phyloP scores from a whole-genome alignment of 2,797 vertebrate species.

The Helicolenus hilgendorfi region DNA sequence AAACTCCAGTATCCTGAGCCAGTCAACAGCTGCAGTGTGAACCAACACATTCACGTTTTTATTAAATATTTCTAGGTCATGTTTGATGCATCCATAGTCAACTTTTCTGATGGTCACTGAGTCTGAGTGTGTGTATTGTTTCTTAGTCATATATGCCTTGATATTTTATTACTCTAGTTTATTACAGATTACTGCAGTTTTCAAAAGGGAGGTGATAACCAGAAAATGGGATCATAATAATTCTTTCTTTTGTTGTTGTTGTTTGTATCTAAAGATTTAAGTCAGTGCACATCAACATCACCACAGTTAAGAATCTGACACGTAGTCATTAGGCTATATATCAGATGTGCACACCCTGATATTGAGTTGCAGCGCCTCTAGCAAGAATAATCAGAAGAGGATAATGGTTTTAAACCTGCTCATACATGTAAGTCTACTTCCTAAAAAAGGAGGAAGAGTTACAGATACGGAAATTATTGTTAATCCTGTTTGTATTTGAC shows the following conservation, averaged over 20 bases:
- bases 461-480: constrained; percentile 11
- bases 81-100: not conserved
- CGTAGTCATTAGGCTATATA: not conserved
- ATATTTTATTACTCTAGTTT: not conserved
- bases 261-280: not conserved
- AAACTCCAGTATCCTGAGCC: constrained; percentile 10
- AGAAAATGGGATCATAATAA: not conserved
- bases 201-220: not conserved
- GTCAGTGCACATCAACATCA: not conserved
- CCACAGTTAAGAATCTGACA: not conserved
- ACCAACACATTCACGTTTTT: not conserved
- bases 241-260: not conserved
- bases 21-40: constrained; percentile 32
- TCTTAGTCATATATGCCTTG: not conserved
- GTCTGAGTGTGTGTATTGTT: not conserved
- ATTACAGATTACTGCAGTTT: not conserved
- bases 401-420: constrained; percentile 10
- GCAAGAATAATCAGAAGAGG: constrained; percentile 20
- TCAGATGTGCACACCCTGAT: not conserved
- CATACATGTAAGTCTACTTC: not conserved
- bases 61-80: not conserved
- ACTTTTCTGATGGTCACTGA: not conserved
- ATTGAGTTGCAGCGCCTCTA: not conserved
- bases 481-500: constrained; percentile 25
- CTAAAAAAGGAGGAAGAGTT: not conserved